Conservation (phyloP, 2,888 invertebrate genomes). For the Cerceris rybyensis region DNA sequence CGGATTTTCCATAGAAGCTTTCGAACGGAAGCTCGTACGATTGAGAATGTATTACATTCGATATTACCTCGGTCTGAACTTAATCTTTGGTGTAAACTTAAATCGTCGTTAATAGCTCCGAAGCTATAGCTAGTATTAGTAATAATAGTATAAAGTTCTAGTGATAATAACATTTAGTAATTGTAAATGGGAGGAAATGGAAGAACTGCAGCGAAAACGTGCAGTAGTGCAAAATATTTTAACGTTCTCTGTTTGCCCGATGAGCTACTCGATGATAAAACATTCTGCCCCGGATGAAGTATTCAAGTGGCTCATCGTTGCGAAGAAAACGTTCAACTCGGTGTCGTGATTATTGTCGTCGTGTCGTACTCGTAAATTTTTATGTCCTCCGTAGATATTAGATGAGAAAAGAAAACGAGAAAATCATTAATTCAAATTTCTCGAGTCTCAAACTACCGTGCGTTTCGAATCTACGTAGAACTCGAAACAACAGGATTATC, state of each 20-base stretch:
- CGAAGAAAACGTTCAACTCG: slow-evolving; percentile 45
- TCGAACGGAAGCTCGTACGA: background rate
- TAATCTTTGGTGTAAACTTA: slow-evolving; percentile 42
- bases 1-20: slow-evolving; percentile 19
- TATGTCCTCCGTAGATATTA: slow-evolving; percentile 61
- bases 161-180: slow-evolving; percentile 32
- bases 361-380: slow-evolving; percentile 59
- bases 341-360: slow-evolving; percentile 69
- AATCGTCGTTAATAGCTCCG: slow-evolving; percentile 40
- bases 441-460: slow-evolving; percentile 18
- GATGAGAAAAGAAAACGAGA: slow-evolving; percentile 12
- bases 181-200: slow-evolving; percentile 18
- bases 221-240: slow-evolving; percentile 42
- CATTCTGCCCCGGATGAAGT: slow-evolving; percentile 42
- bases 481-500: slow-evolving; percentile 41
- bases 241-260: slow-evolving; percentile 7
- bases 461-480: slow-evolving; percentile 65
- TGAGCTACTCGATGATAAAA: slow-evolving; percentile 16
- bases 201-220: slow-evolving; percentile 21
- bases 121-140: slow-evolving; percentile 40
- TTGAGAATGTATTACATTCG: slow-evolving; percentile 22
- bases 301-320: slow-evolving; percentile 18
- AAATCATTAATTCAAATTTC: slow-evolving; percentile 17
- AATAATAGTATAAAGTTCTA: slow-evolving; percentile 36
- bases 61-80: slow-evolving; percentile 5